These are phyloP conservation scores for Frankliniella fusca DNA, from an alignment of 2,888 invertebrate species.

Conservation along the genomic window DNA sequence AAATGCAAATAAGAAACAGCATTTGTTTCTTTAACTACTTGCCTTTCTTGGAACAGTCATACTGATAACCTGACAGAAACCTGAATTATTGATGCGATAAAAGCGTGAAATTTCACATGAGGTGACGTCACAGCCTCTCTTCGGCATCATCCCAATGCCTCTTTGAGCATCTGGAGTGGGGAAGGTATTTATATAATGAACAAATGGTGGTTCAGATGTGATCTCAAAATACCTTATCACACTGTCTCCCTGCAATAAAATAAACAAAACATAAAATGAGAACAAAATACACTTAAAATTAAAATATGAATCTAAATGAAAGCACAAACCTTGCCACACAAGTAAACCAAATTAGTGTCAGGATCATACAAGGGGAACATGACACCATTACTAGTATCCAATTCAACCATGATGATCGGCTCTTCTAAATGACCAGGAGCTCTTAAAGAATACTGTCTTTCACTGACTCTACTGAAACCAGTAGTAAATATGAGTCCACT, in stretches of 20 bases:
- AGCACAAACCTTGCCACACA: slow-evolving; percentile 76
- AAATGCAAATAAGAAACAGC: slow-evolving; percentile 10
- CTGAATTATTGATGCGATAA: slow-evolving; percentile 91
- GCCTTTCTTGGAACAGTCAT: slow-evolving; percentile 96
- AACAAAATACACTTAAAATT: slow-evolving; percentile 33
- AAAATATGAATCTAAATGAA: background rate
- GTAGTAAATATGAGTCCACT: slow-evolving; percentile 91
- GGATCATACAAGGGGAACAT: slow-evolving; percentile 96
- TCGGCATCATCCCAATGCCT: slow-evolving; percentile 97
- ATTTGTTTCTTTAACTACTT: slow-evolving; percentile 35
- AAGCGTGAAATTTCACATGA: slow-evolving; percentile 93
- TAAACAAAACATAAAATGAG: slow-evolving; percentile 19
- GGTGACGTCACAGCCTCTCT: slow-evolving; percentile 90
- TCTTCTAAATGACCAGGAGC: slow-evolving; percentile 81
- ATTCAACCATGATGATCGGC: slow-evolving; percentile 87
- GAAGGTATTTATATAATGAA: slow-evolving; percentile 95
- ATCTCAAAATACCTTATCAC: slow-evolving; percentile 94
- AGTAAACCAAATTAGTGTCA: slow-evolving; percentile 88
- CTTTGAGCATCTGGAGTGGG: slow-evolving; percentile 97
- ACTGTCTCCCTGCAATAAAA: slow-evolving; percentile 72
- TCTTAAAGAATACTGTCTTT: slow-evolving; percentile 93
- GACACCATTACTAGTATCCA: slow-evolving; percentile 93
- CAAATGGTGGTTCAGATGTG: slow-evolving; percentile 88
- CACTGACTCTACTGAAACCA: slow-evolving; percentile 97
- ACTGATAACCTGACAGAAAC: slow-evolving; percentile 89